phyloP scores from a whole-genome alignment of 1,140 invertebrate genomes.

The Argopecten irradians region DNA sequence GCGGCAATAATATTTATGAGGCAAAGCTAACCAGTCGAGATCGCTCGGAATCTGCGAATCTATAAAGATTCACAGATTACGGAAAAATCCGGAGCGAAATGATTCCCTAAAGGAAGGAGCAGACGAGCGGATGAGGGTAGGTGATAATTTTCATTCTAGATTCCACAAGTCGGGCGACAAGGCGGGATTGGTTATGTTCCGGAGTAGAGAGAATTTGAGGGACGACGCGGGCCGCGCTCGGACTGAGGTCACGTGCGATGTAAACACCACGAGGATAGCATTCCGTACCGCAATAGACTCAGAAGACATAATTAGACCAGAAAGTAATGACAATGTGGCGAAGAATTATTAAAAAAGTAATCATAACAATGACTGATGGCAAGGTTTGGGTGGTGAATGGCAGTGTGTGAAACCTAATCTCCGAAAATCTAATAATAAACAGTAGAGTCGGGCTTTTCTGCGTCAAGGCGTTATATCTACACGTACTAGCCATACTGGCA shows the following conservation, averaged over 20 bases:
- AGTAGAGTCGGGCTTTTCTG: not conserved
- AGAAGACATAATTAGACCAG: not conserved
- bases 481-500: not conserved
- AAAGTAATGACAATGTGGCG: not conserved
- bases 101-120: constrained; percentile 8
- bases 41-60: not conserved
- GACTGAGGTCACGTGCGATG: not conserved
- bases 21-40: not conserved
- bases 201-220: not conserved
- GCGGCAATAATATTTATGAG: no score
- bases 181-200: constrained; percentile 3
- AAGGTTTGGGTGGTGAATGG: not conserved
- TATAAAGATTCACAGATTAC: not conserved
- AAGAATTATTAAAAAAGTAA: not conserved
- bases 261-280: not conserved
- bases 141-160: constrained; percentile 18
- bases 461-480: not conserved
- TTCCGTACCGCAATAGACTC: not conserved
- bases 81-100: not conserved
- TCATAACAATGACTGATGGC: not conserved
- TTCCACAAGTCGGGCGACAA: constrained; percentile 3
- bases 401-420: not conserved
- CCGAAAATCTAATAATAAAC: not conserved
- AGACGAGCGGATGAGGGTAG: not conserved
- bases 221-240: not conserved